A percentile compares a stretch with the other conserved stretches of the same genome.
phyloP scores from a whole-genome alignment of 64 coral and sea anemone genomes.

The Stichodactyla mertensii region DNA sequence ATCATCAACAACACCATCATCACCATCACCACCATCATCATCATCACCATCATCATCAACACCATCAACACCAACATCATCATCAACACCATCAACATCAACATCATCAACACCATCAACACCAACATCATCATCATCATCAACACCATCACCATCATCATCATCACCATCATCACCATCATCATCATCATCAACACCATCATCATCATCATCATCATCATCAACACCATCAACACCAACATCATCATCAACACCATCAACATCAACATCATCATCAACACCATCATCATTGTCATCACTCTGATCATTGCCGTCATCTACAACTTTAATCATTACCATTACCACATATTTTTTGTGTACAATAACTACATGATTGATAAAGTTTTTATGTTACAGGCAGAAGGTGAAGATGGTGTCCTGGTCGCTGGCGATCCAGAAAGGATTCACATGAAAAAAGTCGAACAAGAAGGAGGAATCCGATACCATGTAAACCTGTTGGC shows the following conservation, averaged over 20 bases:
- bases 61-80: not conserved
- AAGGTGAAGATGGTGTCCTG: conserved; percentile 38
- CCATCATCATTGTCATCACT: too few species aligned
- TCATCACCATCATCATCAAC: not conserved
- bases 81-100: too few species aligned
- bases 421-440: conserved; percentile 62
- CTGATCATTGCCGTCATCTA: too few species aligned
- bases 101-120: too few species aligned
- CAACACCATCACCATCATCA: too few species aligned
- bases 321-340: too few species aligned
- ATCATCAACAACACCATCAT: too few species aligned
- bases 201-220: not conserved
- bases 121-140: too few species aligned
- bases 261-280: too few species aligned
- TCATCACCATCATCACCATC: too few species aligned
- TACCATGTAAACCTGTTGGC: conserved; percentile 52
- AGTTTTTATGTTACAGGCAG: conserved; percentile 38
- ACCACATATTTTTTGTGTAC: not conserved
- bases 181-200: not conserved
- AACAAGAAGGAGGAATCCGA: conserved; percentile 33
- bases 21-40: not conserved
- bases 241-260: not conserved
- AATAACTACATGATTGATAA: not conserved
- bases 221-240: not conserved
- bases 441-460: conserved; percentile 52